These are phyloP conservation scores for Plectrocnemia conspersa DNA, from an alignment of 1,140 invertebrate genomes.

Conservation along the genomic window DNA sequence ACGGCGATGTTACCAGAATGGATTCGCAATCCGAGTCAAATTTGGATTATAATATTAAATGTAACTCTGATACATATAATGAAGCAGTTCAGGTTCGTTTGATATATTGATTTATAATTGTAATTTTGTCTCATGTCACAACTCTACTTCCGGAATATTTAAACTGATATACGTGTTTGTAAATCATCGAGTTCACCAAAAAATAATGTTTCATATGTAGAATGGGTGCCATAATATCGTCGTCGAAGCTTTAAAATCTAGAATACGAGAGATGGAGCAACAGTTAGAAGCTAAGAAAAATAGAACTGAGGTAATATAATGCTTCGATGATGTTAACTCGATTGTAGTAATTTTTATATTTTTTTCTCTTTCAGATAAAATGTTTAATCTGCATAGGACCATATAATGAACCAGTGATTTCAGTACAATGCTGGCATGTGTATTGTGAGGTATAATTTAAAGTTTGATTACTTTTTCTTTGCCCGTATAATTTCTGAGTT, in stretches of 20 bases:
- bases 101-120: too few relatives aligned
- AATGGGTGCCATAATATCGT: slow-evolving; percentile 36
- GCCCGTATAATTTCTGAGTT: too few relatives aligned
- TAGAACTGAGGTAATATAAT: slow-evolving; percentile 38
- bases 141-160: too few relatives aligned
- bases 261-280: slow-evolving; percentile 44
- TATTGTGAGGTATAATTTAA: slow-evolving; percentile 72
- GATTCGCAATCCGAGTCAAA: too few relatives aligned
- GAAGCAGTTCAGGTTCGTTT: too few relatives aligned
- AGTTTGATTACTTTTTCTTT: background rate
- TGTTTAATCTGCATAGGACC: slow-evolving; percentile 86
- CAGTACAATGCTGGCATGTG: slow-evolving; percentile 93
- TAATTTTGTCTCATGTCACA: too few relatives aligned
- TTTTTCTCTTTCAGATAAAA: slow-evolving; percentile 48
- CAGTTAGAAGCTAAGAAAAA: slow-evolving; percentile 37
- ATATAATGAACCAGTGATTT: slow-evolving; percentile 87
- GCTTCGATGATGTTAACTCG: background rate
- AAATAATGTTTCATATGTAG: slow-evolving; percentile 18
- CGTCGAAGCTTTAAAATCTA: slow-evolving; percentile 44
- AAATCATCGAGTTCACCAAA: too few relatives aligned
- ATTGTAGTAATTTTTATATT: background rate
- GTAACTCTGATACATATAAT: too few relatives aligned
- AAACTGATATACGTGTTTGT: too few relatives aligned
- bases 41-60: too few relatives aligned
- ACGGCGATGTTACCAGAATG: too few relatives aligned